Evolutionary conservation across 1,140 invertebrate species (phyloP), one percentile per base, ranked within the genome.

Genomic region (Drosophila triauraria): DNA sequence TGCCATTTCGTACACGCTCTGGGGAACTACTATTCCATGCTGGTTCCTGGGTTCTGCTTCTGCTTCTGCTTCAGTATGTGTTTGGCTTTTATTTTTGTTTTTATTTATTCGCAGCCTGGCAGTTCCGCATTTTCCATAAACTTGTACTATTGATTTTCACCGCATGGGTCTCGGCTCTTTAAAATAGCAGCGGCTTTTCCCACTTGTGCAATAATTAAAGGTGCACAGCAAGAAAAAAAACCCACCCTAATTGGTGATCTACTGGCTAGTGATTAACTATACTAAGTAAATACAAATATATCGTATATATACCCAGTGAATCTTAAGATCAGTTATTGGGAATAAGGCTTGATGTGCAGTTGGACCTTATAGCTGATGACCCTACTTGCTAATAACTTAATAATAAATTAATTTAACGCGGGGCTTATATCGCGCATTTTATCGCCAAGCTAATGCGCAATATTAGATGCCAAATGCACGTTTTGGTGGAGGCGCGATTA

Each of bases 91-190:
- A 67, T 57, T 50, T 40, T 47, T 75, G 35, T 46, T 69, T 43
- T 38, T 44, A 63, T 70, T 70, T 65, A 15, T 69, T 17, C 38
- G 17, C 27, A 17, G 58, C 27, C 58, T 43, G 57, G 23, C 48
- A 78, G 79, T 84, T 85, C 62, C 70, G 61, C 61, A 64, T 77
- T 87, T 88, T 80, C 83, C 83, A 82, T 86, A 84, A 86, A 86
- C 83, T 86, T 87, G 80, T 77, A 60, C 84, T 88, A 88, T 87
- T 87, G 84, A 88, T 87, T 88, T 87, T 87, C 58, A 83, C 69
- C 15, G 30, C 46, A 17, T 35, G 38, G 30, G 68, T 48, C 35
- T 42, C 2, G 38, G 10, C 38, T 43, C 70, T 75, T 75, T 75
- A 76, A 76, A 77, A 69, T 53, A 48, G 56, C 35, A 48, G 61